Percentiles rank a stretch among this genome's conserved stretches.
Evolutionary conservation across 2,888 invertebrate genomes (phyloP).

Genomic region (Drosophila subsilvestris): DNA sequence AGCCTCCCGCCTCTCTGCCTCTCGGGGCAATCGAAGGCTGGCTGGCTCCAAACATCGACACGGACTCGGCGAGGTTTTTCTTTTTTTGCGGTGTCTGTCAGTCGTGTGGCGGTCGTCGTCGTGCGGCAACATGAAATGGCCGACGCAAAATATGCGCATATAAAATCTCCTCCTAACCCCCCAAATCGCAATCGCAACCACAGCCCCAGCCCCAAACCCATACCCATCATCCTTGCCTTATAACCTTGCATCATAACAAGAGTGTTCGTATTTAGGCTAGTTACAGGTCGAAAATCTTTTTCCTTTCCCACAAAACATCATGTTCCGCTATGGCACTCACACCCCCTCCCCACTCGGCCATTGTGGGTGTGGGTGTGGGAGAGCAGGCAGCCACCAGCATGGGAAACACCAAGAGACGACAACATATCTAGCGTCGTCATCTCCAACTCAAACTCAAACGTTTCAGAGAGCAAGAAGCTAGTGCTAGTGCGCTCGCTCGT

Average conservation of each 20-base stretch:
- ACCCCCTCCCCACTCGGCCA: constrained; percentile 24
- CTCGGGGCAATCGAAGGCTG: constrained; percentile 10
- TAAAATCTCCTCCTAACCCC: constrained; percentile 44
- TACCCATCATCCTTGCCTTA: constrained; percentile 7
- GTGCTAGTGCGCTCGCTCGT: constrained; percentile 32
- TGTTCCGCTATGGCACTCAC: constrained; percentile 71
- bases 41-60: constrained; percentile 20
- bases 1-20: constrained; percentile 40
- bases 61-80: constrained; percentile 45
- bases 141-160: constrained; percentile 75
- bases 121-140: constrained; percentile 76
- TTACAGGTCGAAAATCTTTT: constrained; percentile 45
- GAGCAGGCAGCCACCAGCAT: constrained; percentile 64
- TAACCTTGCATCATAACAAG: constrained; percentile 8
- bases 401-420: constrained; percentile 55
- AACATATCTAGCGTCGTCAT: constrained; percentile 67
- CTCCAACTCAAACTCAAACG: constrained; percentile 36
- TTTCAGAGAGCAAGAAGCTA: constrained; percentile 17
- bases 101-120: constrained; percentile 75
- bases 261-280: constrained; percentile 6
- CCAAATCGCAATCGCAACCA: constrained; percentile 5
- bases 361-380: constrained; percentile 53
- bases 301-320: constrained; percentile 66
- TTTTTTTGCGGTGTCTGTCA: constrained; percentile 51
- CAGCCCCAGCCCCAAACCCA: constrained; percentile 8